These are phyloP conservation scores for Xiphorhynchus elegans DNA, from an alignment of 2,113 vertebrate species.

Conservation along the genomic window DNA sequence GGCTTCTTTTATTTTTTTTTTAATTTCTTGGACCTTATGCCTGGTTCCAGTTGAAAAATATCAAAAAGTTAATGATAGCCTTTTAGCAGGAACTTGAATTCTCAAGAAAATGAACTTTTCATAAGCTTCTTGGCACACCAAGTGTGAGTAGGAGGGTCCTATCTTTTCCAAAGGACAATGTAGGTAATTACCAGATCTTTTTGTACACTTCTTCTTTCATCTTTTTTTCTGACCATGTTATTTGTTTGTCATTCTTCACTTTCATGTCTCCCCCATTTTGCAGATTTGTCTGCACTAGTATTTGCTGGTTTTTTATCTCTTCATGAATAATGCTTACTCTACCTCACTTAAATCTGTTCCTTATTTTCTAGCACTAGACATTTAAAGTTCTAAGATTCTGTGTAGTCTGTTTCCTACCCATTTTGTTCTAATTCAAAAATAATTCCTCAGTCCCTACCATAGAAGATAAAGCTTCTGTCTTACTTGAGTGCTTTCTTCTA, in stretches of 20 bases:
- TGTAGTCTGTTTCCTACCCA: neutral
- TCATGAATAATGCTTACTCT: neutral
- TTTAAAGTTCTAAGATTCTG: neutral
- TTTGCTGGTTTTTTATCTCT: neutral
- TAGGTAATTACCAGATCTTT: neutral
- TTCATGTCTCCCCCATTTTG: neutral
- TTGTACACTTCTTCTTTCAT: neutral
- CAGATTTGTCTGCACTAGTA: neutral
- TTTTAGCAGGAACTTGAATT: neutral
- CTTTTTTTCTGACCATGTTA: neutral
- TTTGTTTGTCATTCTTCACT: neutral
- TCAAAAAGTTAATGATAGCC: neutral
- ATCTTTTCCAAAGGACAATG: neutral
- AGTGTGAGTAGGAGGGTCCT: neutral
- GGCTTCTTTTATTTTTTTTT: neutral
- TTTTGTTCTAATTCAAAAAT: neutral
- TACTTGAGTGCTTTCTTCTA: neutral
- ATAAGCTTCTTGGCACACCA: neutral
- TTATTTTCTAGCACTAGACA: neutral
- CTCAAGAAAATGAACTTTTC: neutral
- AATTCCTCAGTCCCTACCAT: neutral
- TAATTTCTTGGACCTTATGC: neutral
- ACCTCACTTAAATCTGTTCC: neutral
- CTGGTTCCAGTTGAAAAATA: neutral
- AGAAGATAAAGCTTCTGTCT: neutral